Conservation (phyloP, 2,888 invertebrate genomes). For the Merodon equestris region DNA sequence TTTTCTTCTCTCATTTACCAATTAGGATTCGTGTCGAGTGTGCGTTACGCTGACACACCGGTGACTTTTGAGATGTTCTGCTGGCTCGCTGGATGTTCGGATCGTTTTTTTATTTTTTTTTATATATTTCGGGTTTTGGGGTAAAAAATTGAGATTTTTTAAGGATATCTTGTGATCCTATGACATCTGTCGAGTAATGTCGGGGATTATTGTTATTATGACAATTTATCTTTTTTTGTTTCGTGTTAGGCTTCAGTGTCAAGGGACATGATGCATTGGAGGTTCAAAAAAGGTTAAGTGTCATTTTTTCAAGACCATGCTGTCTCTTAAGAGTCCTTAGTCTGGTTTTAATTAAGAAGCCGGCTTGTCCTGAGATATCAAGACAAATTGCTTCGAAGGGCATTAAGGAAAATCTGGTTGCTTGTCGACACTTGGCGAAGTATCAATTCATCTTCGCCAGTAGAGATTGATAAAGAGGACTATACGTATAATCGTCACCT, state of each 20-base stretch:
- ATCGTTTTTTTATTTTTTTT: neutral
- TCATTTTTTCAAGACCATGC: no score
- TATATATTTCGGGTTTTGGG: conserved; percentile 31
- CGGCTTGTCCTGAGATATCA: no score
- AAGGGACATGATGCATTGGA: conserved; percentile 33
- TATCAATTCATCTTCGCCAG: no score
- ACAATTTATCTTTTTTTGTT: conserved; percentile 56
- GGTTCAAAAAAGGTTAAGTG: no score
- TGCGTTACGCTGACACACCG: conserved; percentile 22
- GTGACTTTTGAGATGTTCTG: conserved; percentile 45
- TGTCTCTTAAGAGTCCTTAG: no score
- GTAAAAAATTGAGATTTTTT: conserved; percentile 22
- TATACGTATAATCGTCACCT: no score
- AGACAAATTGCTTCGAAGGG: no score
- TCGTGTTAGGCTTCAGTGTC: conserved; percentile 21
- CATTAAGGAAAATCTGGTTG: no score
- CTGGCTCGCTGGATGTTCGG: neutral
- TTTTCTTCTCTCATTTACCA: conserved; percentile 6
- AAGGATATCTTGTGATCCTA: conserved; percentile 64
- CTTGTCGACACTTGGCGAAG: no score
- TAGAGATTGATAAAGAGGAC: no score
- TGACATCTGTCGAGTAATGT: conserved; percentile 65
- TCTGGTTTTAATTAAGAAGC: no score
- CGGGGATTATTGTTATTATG: conserved; percentile 64
- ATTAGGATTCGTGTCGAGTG: conserved; percentile 26